Percentiles rank a stretch among this genome's conserved stretches.
Conservation (phyloP, 2,888 invertebrate genomes). For the Pteria penguin region DNA sequence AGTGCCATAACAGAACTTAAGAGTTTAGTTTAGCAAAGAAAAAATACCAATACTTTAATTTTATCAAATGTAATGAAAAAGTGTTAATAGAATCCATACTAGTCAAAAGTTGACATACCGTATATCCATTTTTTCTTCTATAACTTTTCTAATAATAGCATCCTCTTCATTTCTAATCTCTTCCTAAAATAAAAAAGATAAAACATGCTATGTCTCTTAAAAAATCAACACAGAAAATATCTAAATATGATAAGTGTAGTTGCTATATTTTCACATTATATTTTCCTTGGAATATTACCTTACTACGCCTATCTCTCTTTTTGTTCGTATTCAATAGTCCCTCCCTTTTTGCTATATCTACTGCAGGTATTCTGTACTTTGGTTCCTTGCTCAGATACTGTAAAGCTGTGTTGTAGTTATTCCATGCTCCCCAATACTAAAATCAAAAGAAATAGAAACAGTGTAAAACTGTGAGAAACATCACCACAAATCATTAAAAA, state of each 20-base stretch:
- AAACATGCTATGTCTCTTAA: no score
- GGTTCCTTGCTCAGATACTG: constrained; percentile 92
- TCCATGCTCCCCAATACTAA: constrained; percentile 82
- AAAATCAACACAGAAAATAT: neutral
- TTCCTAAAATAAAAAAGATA: constrained; percentile 70
- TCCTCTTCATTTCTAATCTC: constrained; percentile 88
- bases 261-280: no score
- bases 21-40: no score
- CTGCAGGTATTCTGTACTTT: constrained; percentile 88
- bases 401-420: constrained; percentile 88
- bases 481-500: no score
- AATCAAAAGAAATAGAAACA: constrained; percentile 47
- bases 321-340: constrained; percentile 81
- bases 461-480: no score
- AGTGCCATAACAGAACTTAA: no score
- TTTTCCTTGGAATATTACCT: constrained; percentile 56
- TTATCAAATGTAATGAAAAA: no score
- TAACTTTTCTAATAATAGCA: constrained; percentile 88
- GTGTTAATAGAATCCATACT: no score
- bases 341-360: constrained; percentile 83
- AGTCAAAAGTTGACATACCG: constrained; percentile 80
- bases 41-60: no score
- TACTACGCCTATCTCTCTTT: constrained; percentile 65
- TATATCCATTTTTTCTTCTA: constrained; percentile 96
- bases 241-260: neutral